These are phyloP conservation scores for Polypterus senegalus DNA, from an alignment of 2,113 vertebrate species.

Conservation along the genomic window DNA sequence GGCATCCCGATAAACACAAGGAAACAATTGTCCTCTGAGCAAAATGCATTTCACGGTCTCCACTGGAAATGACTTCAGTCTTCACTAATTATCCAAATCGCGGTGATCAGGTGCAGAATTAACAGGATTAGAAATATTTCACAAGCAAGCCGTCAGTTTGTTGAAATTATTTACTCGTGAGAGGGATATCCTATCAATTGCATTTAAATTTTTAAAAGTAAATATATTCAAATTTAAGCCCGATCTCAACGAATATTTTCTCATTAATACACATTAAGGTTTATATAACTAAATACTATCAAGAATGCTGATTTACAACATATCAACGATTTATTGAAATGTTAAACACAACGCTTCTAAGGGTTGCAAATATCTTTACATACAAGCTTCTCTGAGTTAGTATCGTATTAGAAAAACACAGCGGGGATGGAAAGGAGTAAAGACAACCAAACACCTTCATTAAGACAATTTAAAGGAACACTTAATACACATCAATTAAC, in stretches of 20 bases:
- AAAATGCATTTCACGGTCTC: slow-evolving; percentile 39
- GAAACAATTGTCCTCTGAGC: slow-evolving; percentile 7
- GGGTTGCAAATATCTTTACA: no score
- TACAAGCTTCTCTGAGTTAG: no score
- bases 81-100: slow-evolving; percentile 39
- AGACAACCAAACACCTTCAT: slow-evolving; percentile 29
- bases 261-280: no score
- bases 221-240: no score
- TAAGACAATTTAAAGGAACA: slow-evolving; percentile 19
- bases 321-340: no score
- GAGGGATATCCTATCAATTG: no score
- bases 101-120: slow-evolving; percentile 38
- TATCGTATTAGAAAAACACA: slow-evolving; percentile 2
- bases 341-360: no score
- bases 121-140: slow-evolving; percentile 33
- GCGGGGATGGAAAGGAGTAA: slow-evolving; percentile 7
- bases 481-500: slow-evolving; percentile 34
- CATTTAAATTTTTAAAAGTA: no score
- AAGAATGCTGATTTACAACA: no score
- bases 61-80: slow-evolving; percentile 37
- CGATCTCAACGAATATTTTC: no score
- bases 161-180: no score
- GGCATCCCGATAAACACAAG: not conserved
- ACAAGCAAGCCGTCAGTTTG: not conserved
- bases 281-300: no score